These are phyloP conservation scores for Mya arenaria DNA, from an alignment of 1,140 invertebrate genomes.

Conservation along the genomic window DNA sequence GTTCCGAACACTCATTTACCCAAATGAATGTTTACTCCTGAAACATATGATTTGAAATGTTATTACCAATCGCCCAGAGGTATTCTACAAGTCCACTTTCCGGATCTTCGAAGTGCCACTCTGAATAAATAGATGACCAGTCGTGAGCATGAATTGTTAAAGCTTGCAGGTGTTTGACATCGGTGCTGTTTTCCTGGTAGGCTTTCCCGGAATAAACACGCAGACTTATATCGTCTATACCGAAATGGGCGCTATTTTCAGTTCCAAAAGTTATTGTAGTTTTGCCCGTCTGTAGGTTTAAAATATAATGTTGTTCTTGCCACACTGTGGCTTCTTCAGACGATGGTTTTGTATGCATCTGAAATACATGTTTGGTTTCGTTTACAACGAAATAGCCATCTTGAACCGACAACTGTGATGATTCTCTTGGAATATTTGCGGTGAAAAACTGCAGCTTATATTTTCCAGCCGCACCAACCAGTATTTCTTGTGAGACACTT, in stretches of 20 bases:
- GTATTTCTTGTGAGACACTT: background rate
- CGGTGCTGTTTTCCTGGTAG: too few relatives aligned
- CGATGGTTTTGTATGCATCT: too few relatives aligned
- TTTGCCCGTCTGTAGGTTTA: background rate
- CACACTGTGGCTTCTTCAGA: conserved; percentile 28
- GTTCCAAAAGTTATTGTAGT: conserved; percentile 13
- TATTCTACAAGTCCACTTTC: conserved; percentile 55
- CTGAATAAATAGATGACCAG: conserved; percentile 54
- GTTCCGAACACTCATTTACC: too few relatives aligned
- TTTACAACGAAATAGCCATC: conserved; percentile 1
- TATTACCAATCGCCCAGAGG: conserved; percentile 61
- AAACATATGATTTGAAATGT: too few relatives aligned
- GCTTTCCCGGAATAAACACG: too few relatives aligned
- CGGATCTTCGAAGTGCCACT: conserved; percentile 55
- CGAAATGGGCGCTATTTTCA: too few relatives aligned
- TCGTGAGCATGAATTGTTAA: conserved; percentile 47
- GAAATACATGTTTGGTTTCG: too few relatives aligned
- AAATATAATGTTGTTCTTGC: conserved; percentile 53
- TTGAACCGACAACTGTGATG: background rate
- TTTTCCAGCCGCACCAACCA: background rate
- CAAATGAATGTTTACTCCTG: too few relatives aligned
- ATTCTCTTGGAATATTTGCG: background rate
- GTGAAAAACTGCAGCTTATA: background rate
- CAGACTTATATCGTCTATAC: too few relatives aligned
- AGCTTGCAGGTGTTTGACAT: background rate